Conservation (phyloP, 2,113 vertebrate genomes). For the Athene cunicularia region DNA sequence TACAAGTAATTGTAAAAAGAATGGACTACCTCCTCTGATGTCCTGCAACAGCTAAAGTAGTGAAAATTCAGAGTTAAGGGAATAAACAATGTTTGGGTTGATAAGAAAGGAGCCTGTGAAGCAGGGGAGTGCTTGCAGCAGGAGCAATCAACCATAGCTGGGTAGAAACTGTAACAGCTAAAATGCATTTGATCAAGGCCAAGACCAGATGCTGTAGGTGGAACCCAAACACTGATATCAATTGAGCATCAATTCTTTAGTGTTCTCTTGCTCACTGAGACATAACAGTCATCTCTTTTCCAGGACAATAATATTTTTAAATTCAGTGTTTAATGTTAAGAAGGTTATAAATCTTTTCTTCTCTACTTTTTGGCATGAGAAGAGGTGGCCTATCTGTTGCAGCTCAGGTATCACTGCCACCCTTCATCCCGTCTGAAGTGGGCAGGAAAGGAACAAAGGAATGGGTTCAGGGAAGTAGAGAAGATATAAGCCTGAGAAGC, state of each 20-base stretch:
- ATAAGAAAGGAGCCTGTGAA: not conserved
- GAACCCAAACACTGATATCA: not conserved
- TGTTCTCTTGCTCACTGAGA: not conserved
- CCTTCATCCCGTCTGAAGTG: not conserved
- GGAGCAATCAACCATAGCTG: not conserved
- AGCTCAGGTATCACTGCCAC: not conserved
- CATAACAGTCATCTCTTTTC: not conserved
- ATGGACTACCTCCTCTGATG: not conserved
- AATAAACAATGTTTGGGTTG: not conserved
- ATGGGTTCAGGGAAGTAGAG: not conserved
- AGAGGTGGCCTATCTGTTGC: not conserved
- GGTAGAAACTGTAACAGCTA: not conserved
- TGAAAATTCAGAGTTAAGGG: not conserved
- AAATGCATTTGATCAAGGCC: not conserved
- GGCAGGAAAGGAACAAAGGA: not conserved
- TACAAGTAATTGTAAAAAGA: not conserved
- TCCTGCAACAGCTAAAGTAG: not conserved
- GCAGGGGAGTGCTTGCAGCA: not conserved
- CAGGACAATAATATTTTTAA: not conserved
- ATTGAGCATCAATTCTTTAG: fast-evolving
- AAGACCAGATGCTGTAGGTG: not conserved
- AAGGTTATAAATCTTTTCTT: not conserved
- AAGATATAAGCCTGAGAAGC: not conserved
- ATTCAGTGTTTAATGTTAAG: not conserved
- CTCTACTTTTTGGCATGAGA: not conserved